These are phyloP conservation scores for Sipunculus nudus DNA, from an alignment of 2,888 invertebrate genomes.

Conservation along the genomic window DNA sequence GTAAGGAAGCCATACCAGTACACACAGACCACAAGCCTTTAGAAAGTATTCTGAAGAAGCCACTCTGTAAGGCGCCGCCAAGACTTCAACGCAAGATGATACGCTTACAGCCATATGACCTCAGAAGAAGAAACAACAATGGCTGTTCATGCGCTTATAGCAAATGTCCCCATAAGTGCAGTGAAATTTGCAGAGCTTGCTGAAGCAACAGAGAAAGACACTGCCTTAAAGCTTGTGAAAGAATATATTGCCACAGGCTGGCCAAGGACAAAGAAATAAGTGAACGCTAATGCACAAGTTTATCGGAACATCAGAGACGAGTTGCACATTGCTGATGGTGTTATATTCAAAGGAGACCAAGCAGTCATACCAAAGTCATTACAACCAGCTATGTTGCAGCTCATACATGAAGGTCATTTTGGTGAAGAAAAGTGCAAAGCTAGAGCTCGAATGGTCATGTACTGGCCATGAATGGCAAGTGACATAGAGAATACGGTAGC, in stretches of 20 bases:
- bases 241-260: not conserved
- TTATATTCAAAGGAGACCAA: conserved; percentile 2
- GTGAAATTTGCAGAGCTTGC: conserved; percentile 10
- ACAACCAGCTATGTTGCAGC: not conserved
- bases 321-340: conserved; percentile 5
- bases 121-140: conserved; percentile 13
- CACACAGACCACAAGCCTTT: conserved; percentile 38
- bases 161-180: conserved; percentile 9
- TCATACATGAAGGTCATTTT: conserved; percentile 19
- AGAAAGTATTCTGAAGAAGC: conserved; percentile 18
- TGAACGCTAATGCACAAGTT: no score
- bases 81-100: conserved; percentile 31
- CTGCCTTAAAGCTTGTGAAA: not conserved
- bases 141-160: not conserved
- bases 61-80: conserved; percentile 14
- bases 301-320: conserved; percentile 6
- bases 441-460: conserved; percentile 15
- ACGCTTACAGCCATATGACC: conserved; percentile 22
- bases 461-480: conserved; percentile 22
- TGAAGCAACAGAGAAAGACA: conserved; percentile 8
- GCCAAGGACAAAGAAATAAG: conserved; percentile 1
- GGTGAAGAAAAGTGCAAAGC: conserved; percentile 21
- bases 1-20: conserved; percentile 24
- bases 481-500: conserved; percentile 15
- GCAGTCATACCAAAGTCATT: conserved; percentile 3